Conservation (phyloP, 2,797 vertebrate species). For the Acestrorhynchus altus region DNA sequence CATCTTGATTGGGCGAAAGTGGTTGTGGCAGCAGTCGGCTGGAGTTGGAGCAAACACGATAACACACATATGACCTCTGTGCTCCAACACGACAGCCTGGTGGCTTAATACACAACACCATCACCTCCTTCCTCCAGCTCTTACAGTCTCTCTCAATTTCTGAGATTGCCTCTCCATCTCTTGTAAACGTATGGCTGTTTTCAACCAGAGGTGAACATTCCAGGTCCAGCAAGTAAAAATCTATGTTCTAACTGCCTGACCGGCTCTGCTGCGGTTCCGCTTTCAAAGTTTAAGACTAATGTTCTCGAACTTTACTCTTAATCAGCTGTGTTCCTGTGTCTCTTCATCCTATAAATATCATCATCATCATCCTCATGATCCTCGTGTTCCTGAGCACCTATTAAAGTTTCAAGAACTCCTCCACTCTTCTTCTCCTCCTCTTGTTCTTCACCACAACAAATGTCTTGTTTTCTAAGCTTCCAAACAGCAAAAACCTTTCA, state of each 20-base stretch:
- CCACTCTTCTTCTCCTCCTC: too few species aligned
- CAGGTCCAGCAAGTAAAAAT: too few species aligned
- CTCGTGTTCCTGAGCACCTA: not conserved
- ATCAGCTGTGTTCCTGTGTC: not conserved
- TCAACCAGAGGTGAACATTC: too few species aligned
- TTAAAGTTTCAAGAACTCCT: not conserved
- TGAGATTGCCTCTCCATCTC: not conserved
- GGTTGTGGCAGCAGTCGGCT: constrained; percentile 64
- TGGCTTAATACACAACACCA: constrained; percentile 28
- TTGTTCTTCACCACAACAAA: not conserved
- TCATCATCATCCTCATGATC: not conserved
- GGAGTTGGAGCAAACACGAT: constrained; percentile 52
- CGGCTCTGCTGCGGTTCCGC: too few species aligned
- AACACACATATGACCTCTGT: constrained; percentile 47
- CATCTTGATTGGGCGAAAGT: constrained; percentile 58
- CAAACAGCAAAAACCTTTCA: constrained; percentile 24
- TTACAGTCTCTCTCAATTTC: not conserved
- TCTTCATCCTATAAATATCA: not conserved
- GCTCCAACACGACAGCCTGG: constrained; percentile 11
- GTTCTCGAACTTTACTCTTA: constrained; percentile 4
- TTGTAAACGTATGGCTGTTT: constrained; percentile 6
- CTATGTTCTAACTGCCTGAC: too few species aligned
- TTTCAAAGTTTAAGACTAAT: constrained; percentile 21
- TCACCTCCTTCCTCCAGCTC: not conserved
- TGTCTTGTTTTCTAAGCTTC: constrained; percentile 8